Base-by-base conservation (phyloP, 2,888 invertebrate genomes). In the Xestobium rufovillosum region DNA sequence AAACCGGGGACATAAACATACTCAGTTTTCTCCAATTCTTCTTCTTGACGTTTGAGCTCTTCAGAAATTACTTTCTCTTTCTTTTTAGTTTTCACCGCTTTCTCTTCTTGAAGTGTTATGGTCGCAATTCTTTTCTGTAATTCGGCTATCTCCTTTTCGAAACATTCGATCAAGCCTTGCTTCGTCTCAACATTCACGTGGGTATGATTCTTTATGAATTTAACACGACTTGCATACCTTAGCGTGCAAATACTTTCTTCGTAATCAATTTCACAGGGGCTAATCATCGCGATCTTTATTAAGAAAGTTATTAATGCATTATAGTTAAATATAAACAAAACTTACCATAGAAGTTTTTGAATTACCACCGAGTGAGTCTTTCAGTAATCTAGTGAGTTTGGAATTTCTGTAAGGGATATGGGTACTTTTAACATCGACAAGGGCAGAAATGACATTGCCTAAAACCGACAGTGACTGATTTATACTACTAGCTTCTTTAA, bases 361-460 rank as follows among this genome's bases (percentile, higher is more conserved):
- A 69, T 96, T 96, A 1, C 96, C 96, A 2, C 96, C 96, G 1
- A 98, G 70, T 0, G 97, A 97, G 65, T 98, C 97, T 68, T 98
- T 96, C 41, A 98, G 70, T 19, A 95, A 67, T 8, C 95, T 67
- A 0, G 98, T 98, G 17, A 98, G 69, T 66, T 98, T 98, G 1
- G 95, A 95, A 71, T 98, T 97, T 51, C 98, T 75, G 67, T 98
- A 99, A 0, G 98, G 98, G 52, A 99, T 90, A 65, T 98, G 96
- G 0, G 87, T 88, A 51, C 88, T 88, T 68, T 95, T 96, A 28
- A 95, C 94, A 68, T 98, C 97, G 2, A 96, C 96, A 44, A 98
- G 70, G 2, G 98, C 95, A 3, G 96, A 95, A 51, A 99, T 98
- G 2, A 98, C 98, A 67, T 97, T 97, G 14, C 97, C 97, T 36